Percentiles rank a stretch among this genome's conserved stretches.
Conservation (phyloP, 2,113 vertebrate species). For the Hippopotamus amphibius region DNA sequence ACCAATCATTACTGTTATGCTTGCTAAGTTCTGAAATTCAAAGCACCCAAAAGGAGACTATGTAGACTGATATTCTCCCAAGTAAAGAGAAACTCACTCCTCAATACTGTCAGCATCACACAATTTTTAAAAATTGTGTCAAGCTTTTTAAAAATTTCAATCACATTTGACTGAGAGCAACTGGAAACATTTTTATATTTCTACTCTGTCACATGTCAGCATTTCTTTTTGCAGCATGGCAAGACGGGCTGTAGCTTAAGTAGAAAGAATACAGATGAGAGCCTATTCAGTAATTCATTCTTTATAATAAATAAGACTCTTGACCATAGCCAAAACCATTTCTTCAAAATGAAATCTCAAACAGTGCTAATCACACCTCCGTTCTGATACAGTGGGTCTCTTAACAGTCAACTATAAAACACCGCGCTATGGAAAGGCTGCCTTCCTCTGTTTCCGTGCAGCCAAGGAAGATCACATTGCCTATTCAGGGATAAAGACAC, state of each 20-base stretch:
- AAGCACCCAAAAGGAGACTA: neutral
- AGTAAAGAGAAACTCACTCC: constrained; percentile 32
- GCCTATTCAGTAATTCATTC: neutral
- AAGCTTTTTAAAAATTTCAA: constrained; percentile 49
- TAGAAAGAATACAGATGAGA: constrained; percentile 10
- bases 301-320: constrained; percentile 56
- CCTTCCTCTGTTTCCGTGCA: neutral
- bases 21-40: constrained; percentile 19
- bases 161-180: constrained; percentile 49
- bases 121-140: neutral
- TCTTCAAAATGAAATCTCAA: constrained; percentile 47
- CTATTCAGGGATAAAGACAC: neutral
- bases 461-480: neutral
- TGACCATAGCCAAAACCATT: constrained; percentile 42
- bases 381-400: constrained; percentile 5
- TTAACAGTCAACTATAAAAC: neutral
- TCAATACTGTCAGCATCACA: constrained; percentile 11
- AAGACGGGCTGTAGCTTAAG: neutral
- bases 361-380: neutral
- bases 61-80: neutral
- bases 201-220: neutral
- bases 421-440: neutral
- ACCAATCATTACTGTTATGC: neutral
- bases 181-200: constrained; percentile 39
- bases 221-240: neutral